These are phyloP conservation scores for Dichetophora obliterata DNA, from an alignment of 2,888 invertebrate genomes.

Conservation along the genomic window DNA sequence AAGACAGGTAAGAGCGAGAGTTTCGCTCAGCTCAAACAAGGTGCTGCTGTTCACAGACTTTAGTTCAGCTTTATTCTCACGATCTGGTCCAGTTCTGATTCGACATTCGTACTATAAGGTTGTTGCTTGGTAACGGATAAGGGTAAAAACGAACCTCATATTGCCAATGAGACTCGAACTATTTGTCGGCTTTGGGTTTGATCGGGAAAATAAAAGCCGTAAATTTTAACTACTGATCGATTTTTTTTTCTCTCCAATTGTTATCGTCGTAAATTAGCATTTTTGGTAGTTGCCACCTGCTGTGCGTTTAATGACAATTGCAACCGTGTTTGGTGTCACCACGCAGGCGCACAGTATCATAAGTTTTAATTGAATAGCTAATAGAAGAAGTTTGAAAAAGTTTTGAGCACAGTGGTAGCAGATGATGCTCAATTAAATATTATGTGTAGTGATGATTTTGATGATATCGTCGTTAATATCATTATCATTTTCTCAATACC, in stretches of 20 bases:
- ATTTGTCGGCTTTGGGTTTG: constrained; percentile 39
- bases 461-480: not conserved
- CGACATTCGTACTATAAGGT: constrained; percentile 48
- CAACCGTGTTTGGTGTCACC: constrained; percentile 19
- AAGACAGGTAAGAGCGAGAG: constrained; percentile 3
- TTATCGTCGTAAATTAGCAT: constrained; percentile 43
- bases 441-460: constrained; percentile 28
- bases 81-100: constrained; percentile 51
- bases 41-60: not conserved
- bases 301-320: constrained; percentile 41
- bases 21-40: constrained; percentile 5
- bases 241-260: not conserved
- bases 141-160: constrained; percentile 41
- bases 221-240: not conserved
- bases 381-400: not conserved
- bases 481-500: not conserved
- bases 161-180: constrained; percentile 60
- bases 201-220: constrained; percentile 11
- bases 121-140: constrained; percentile 11
- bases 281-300: constrained; percentile 49
- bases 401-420: too few relatives aligned
- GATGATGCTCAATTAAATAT: not conserved
- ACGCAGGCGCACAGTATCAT: constrained; percentile 23
- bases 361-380: constrained; percentile 22
- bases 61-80: constrained; percentile 41